phyloP scores from a whole-genome alignment of 2,113 vertebrate genomes.

The Muntiacus reevesi region DNA sequence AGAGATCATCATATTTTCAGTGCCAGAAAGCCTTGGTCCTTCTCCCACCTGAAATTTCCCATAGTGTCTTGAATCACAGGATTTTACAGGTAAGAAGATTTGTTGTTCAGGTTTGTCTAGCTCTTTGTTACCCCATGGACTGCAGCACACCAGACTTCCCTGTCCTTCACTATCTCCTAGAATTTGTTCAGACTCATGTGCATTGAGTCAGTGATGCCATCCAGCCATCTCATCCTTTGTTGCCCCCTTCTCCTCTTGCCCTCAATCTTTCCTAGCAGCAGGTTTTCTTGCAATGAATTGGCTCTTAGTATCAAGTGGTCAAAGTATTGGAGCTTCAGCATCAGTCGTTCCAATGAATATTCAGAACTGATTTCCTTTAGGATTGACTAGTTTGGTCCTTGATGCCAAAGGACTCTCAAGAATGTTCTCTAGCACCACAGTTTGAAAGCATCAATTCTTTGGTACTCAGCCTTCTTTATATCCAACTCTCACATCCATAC shows the following conservation, averaged over 20 bases:
- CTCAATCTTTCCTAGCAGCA: not conserved
- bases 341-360: not conserved
- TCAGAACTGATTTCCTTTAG: not conserved
- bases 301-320: not conserved
- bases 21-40: not conserved
- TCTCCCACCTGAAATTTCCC: not conserved
- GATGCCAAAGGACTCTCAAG: not conserved
- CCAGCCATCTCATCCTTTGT: not conserved
- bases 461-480: not conserved
- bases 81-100: not conserved
- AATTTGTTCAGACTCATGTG: not conserved
- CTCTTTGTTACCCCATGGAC: not conserved
- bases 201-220: not conserved
- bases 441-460: not conserved
- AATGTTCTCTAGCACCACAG: not conserved
- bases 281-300: not conserved
- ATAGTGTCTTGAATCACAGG: not conserved
- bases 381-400: not conserved
- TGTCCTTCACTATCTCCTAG: not conserved
- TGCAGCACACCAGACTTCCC: not conserved
- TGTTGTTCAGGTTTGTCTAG: not conserved
- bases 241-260: not conserved
- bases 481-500: not conserved
- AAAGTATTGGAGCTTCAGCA: not conserved
- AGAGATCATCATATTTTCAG: not conserved